Conservation (phyloP, 2,888 invertebrate species). For the Sphaerophoria taeniata region DNA sequence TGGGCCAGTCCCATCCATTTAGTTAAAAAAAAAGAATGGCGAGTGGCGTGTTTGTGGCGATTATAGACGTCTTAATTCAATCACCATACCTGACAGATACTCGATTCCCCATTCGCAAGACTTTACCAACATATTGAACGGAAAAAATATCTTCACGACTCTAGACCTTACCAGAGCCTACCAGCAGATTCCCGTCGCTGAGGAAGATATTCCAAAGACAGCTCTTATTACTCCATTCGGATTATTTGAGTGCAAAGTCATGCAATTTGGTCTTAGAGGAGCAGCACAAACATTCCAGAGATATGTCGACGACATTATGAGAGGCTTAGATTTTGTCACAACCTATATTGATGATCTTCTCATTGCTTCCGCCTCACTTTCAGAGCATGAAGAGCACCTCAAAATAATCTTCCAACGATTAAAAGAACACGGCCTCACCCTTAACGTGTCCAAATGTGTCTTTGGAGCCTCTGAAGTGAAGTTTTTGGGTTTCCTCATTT, state of each 20-base stretch:
- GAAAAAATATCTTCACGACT: background rate
- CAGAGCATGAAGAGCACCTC: background rate
- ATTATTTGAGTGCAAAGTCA: background rate
- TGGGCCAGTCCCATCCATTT: constrained; percentile 3
- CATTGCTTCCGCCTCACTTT: background rate
- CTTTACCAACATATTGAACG: background rate
- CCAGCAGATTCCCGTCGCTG: constrained; percentile 1
- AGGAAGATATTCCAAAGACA: background rate
- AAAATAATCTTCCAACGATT: background rate
- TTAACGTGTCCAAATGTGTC: background rate
- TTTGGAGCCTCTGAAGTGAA: background rate
- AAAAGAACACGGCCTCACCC: background rate
- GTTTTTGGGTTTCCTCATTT: background rate
- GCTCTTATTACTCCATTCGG: background rate
- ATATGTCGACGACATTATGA: background rate
- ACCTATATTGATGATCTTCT: background rate
- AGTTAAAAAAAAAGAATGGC: background rate
- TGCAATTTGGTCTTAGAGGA: background rate
- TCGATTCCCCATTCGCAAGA: background rate
- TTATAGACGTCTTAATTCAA: background rate
- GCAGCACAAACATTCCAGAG: constrained; percentile 4
- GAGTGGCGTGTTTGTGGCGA: background rate
- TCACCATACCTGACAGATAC: background rate
- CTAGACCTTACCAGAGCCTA: background rate
- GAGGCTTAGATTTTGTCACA: background rate